Base-by-base conservation (phyloP, 2,113 vertebrate genomes). In the Dicaeum eximium region DNA sequence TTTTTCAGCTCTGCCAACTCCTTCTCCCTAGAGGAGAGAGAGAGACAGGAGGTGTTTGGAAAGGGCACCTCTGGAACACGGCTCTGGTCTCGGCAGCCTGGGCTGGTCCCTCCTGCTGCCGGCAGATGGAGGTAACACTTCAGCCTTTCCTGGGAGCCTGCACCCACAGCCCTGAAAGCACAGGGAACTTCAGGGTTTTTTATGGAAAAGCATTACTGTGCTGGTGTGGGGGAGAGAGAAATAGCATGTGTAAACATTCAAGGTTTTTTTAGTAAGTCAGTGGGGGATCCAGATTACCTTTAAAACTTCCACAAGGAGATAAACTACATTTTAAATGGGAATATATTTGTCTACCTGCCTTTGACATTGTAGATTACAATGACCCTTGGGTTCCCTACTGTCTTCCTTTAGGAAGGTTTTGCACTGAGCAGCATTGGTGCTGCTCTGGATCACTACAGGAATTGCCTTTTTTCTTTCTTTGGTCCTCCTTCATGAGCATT, bases 1-100 rank as follows among this genome's bases (percentile, higher is more conserved):
- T 97, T 58, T 20, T 97, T 97, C 12, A 99, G 93, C 77, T 97
- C 98, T 64, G 98, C 97, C 44, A 98, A 80, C 40, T 99, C 98
- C 77, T 95, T 90, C 71, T 99, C 98, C 98, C 99, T 99, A 67
- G 18, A 53, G 27, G 15, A 38, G 15, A 23, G 50, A 56, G 19
- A 45, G 40, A 90, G 48, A 54, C 65, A 47, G 42, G 11, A 58
- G 7, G 14, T 54, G 5, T 38, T 71, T 51, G 38, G 54, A 44
- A 18, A 31, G 15, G 10, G 20, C 54, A 11, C 13, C 20, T 25
- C 56, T 40, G 66, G 48, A 87, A 14, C 58, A 1, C 0, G 5
- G 1, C 31, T 44, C 15, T 22, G 50, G 44, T 69, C 83, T 51
- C 20, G 7, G 9, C 66, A 54, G 48, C 62, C 47, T 25, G 67